phyloP scores from a whole-genome alignment of 2,797 vertebrate genomes.

The Pantherophis alleghaniensis region DNA sequence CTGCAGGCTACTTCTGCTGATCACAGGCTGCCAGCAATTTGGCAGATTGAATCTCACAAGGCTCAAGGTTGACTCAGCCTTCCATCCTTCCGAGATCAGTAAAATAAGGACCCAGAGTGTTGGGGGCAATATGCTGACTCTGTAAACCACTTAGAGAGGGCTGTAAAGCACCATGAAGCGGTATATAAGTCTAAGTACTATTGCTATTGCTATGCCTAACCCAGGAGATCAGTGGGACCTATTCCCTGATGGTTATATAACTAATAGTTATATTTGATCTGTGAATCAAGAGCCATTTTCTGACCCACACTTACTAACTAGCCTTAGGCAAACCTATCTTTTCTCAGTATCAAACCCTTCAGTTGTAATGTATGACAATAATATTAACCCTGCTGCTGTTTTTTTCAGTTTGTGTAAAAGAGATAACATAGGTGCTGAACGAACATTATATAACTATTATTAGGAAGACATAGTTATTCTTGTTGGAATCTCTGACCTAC shows the following conservation, averaged over 20 bases:
- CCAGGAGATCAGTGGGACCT: background rate
- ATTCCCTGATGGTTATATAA: background rate
- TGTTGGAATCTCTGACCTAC: constrained; percentile 60
- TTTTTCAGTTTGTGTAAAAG: background rate
- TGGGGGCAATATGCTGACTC: too few species aligned
- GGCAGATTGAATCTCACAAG: too few species aligned
- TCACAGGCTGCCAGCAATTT: too few species aligned
- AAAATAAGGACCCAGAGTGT: too few species aligned
- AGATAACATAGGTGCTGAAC: background rate
- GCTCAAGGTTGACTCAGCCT: too few species aligned
- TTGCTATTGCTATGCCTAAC: background rate
- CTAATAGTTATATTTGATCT: background rate
- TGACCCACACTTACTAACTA: background rate
- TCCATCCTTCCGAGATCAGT: too few species aligned
- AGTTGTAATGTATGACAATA: background rate
- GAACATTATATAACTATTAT: background rate
- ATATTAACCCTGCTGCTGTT: background rate
- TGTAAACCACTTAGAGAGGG: too few species aligned
- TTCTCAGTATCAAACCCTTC: background rate
- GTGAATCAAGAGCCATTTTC: too few species aligned
- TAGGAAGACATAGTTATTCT: background rate
- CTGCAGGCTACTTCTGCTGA: too few species aligned
- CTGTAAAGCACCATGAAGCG: too few species aligned
- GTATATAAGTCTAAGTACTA: too few species aligned
- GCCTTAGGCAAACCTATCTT: background rate